Base-by-base conservation (phyloP, 2,888 invertebrate species). In the Lordiphosa andalusiaca region DNA sequence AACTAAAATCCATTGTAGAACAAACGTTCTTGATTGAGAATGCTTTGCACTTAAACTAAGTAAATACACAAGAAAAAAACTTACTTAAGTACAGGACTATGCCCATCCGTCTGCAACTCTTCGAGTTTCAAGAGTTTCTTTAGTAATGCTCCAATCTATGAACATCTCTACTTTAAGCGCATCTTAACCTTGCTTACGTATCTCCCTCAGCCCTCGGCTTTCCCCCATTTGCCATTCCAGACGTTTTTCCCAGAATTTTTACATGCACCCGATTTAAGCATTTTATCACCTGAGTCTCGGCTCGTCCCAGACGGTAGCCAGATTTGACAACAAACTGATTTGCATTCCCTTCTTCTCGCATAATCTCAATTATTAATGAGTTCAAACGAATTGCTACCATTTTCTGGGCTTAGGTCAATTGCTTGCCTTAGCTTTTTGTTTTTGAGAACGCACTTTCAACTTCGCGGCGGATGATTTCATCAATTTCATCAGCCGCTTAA, bases 401-500 rank as follows among this genome's bases (percentile, higher is more conserved):
- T 25, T 42, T 42, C 30, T 42, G 42, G 44, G 44, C 30, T 33
- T 33, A 33, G 44, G 44, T 16, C 44, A 44, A 44, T 44, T 13
- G 42, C 25, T 30, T 25, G 30, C 12, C 25, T 3, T 3, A 23
- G 21, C n/a, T 21, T 12, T 12, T 6, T 9, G 10, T 10, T 9
- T 9, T 25, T 12, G 25, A 13, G 5, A 44, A 30, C 9, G 4
- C 30, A 30, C 30, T 16, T 44, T 44, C 13, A 44, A 33, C 30
- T 30, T 30, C 7, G 3, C 7, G 3, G 7, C 30, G 30, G 60
- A 75, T 80, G 81, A 69, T 80, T 75, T 72, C 60, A 74, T 63
- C 54, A 52, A 49, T 67, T 73, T 65, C 67, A 71, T 74, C 80
- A 75, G 61, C 74, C 74, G 51, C 30, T 30, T 30, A 63, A 57